These are phyloP conservation scores for Parazoanthus atlanticus DNA, from an alignment of 92 coral and sea anemone species.

Conservation along the genomic window DNA sequence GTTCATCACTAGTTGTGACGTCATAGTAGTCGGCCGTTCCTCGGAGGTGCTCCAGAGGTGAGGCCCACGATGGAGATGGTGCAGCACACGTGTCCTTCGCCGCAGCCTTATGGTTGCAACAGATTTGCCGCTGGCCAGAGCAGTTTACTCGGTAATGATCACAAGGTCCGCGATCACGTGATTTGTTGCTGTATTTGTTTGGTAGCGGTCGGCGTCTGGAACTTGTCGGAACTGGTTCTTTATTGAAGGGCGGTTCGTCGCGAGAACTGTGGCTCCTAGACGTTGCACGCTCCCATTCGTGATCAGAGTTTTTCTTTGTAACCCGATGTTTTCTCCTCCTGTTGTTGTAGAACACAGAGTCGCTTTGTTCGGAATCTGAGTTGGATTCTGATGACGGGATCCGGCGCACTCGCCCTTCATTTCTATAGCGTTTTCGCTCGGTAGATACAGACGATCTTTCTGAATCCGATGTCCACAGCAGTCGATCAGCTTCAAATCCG, in stretches of 20 bases:
- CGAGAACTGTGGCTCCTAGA: background rate
- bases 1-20: background rate
- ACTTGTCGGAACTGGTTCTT: slow-evolving; percentile 4
- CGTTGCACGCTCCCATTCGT: background rate
- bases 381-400: background rate
- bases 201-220: background rate
- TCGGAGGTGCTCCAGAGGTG: background rate
- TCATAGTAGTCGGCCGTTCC: background rate
- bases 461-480: background rate
- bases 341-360: background rate
- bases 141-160: background rate
- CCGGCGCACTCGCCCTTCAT: background rate
- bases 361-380: background rate
- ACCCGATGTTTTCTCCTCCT: background rate
- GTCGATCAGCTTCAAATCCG: background rate
- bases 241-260: background rate
- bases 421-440: background rate
- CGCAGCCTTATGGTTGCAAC: background rate
- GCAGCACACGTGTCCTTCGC: background rate
- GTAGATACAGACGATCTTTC: background rate
- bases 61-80: background rate
- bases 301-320: background rate
- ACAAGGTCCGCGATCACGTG: background rate
- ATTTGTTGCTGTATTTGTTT: background rate
- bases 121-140: background rate